Percentiles rank a stretch among this genome's conserved stretches.
These are phyloP conservation scores for Chironomus tepperi DNA, from an alignment of 1,140 invertebrate species.

Conservation along the genomic window DNA sequence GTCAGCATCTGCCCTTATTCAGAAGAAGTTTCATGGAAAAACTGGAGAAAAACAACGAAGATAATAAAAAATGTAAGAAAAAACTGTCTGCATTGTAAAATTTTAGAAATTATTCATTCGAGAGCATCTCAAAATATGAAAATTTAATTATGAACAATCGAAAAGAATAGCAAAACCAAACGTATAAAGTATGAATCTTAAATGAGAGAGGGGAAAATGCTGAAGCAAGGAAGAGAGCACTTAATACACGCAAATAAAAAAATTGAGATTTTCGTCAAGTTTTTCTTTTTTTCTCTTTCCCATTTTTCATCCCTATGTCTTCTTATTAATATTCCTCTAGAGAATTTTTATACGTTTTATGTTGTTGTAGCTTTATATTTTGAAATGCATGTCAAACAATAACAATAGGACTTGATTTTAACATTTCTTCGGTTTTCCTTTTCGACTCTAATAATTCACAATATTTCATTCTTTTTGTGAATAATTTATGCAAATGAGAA, in stretches of 20 bases:
- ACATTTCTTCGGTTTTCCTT: neutral
- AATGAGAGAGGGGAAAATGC: neutral
- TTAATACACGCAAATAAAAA: neutral
- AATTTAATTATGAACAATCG: neutral
- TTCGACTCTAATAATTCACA: neutral
- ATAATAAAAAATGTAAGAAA: neutral
- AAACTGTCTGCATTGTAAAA: neutral
- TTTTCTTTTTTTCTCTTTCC: neutral
- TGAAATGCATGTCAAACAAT: neutral
- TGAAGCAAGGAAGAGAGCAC: neutral
- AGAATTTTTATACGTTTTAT: neutral
- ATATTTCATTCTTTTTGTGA: constrained; percentile 10
- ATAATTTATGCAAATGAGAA: constrained; percentile 3
- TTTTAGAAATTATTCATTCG: neutral
- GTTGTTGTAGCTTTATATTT: neutral
- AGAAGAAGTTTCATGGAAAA: neutral
- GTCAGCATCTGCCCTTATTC: neutral
- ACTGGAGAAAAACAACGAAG: no score
- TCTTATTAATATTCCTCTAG: constrained; percentile 7
- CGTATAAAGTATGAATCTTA: neutral
- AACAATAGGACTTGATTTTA: neutral
- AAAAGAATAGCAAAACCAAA: neutral
- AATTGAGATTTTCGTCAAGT: constrained; percentile 6
- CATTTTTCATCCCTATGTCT: neutral
- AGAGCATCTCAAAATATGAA: neutral